Evolutionary conservation across 2,797 vertebrate genomes (phyloP), one percentile per base, ranked within the genome.

Genomic region (Tokudaia tokunoshimensis): DNA sequence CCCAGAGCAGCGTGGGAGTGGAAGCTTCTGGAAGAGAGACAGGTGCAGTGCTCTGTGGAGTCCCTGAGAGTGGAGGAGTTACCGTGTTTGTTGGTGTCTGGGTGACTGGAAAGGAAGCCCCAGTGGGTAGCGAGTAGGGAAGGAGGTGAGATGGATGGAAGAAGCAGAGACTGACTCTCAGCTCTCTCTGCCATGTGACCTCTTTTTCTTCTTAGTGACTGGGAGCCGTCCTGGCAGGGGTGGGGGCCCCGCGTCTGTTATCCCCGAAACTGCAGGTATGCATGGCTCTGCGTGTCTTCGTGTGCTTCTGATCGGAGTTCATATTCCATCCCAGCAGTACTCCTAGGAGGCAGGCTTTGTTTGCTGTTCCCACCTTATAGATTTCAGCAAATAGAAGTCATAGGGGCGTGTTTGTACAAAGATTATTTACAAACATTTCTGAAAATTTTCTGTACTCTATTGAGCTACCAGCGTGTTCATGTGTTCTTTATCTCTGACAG

Each of bases 391-490:
- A 22, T 14, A 1, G 2, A 26, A 81, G 50, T 34, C 34, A 50
- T 6, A 5, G 20, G 86, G n/a, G n/a, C 15, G 34, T 20, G 0
- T 47, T 76, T 94, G 41, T 50, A 59, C 91, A 59, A 34, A 83
- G 65, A n/a, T 61, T 31, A 50, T 89, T 92, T 84, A 52, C n/a
- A 87, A 29, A 83, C 61, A 57, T 94, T 85, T 93, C 59, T 82
- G 87, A 83, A 79, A 91, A 74, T 22, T 37, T 89, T 70, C 83
- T 78, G 22, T 78, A 4, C 31, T 55, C 0, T 55, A 4, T 70
- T 52, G 17, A 76, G 3, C 29, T 55, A 2, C n/a, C 31, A 14
- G 0, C 4, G 0, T 93, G n/a, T 70, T 41, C 63, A 29, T 44
- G 61, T 63, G 44, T 31, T 41, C 47, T 67, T 29, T 29, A 44